Conservation (phyloP, 2,797 vertebrate genomes). For the Bryconaethiops microstoma region DNA sequence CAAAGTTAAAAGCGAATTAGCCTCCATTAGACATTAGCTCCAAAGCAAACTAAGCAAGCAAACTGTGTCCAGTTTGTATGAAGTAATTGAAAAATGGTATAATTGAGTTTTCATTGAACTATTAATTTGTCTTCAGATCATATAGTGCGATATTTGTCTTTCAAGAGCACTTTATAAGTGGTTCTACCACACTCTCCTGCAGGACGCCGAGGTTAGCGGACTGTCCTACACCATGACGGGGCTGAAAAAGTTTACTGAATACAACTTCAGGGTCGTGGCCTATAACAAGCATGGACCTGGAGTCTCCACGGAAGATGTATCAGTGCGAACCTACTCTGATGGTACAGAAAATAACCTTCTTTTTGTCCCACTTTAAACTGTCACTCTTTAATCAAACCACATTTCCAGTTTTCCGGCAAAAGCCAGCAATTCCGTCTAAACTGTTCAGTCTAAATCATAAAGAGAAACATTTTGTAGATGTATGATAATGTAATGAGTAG, state of each 20-base stretch:
- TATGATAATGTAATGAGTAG: neutral
- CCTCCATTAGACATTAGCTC: no score
- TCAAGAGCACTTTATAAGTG: neutral
- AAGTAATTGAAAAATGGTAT: no score
- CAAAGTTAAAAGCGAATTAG: no score
- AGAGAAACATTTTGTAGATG: neutral
- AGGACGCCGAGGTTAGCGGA: conserved; percentile 88
- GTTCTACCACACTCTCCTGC: conserved; percentile 21
- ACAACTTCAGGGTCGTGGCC: conserved; percentile 94
- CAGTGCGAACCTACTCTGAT: conserved; percentile 87
- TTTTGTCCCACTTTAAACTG: neutral
- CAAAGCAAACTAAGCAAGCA: no score
- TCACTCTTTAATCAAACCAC: neutral
- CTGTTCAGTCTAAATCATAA: neutral
- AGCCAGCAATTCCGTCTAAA: neutral
- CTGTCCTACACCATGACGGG: conserved; percentile 84
- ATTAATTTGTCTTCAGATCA: neutral
- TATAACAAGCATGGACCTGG: conserved; percentile 96
- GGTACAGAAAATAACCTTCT: conserved; percentile 68
- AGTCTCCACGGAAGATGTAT: conserved; percentile 92
- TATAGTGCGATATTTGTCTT: neutral
- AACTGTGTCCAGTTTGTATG: no score
- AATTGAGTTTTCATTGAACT: neutral
- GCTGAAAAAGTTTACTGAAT: conserved; percentile 93
- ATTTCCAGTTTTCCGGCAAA: neutral